Base-by-base conservation (phyloP, 1,140 invertebrate genomes). In the Anthonomus grandis region DNA sequence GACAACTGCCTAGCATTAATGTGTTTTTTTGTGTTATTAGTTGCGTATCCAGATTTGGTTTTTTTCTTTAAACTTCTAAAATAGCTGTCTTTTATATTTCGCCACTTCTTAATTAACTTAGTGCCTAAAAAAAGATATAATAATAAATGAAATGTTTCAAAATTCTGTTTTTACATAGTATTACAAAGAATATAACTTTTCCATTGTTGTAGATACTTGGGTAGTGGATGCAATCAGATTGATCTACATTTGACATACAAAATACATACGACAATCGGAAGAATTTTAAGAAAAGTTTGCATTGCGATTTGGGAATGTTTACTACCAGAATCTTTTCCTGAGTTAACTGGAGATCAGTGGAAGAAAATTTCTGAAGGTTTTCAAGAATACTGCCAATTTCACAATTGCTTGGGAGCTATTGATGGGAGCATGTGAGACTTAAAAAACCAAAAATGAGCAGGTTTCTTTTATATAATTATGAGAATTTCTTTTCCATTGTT, bases 221-320 rank as follows among this genome's bases (percentile, higher is more conserved):
- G 36, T 23, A 41, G 49, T 52, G 36, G 49, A 9, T 52, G 49
- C 19, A 25, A 41, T 41, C 10, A 18, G 9, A 12, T 41, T 51
- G 44, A 57, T 15, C 34, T 41, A 12, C 46, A 48, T 48, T 48
- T 27, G 10, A 27, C 22, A 12, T 48, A 48, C 27, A 48, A 27
- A 48, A n/a, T 48, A 8, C 46, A 48, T 48, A 27, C 46, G 18
- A 48, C 46, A 48, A 27, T 48, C 10, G 46, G 22, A 27, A 50
- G 22, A 37, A 38, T 50, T 37, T 17, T 37, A n/a, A 50, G 48
- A 50, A 50, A 21, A 50, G 48, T 50, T 5, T 50, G 48, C 48
- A 37, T 10, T 36, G 48, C 34, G 17, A 50, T 50, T 50, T 50
- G 48, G 46, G 9, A 34, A 24, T 34, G 15, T 17, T 25, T 34